Conservation (phyloP, 2,888 invertebrate species). For the Andrena trimmerana region DNA sequence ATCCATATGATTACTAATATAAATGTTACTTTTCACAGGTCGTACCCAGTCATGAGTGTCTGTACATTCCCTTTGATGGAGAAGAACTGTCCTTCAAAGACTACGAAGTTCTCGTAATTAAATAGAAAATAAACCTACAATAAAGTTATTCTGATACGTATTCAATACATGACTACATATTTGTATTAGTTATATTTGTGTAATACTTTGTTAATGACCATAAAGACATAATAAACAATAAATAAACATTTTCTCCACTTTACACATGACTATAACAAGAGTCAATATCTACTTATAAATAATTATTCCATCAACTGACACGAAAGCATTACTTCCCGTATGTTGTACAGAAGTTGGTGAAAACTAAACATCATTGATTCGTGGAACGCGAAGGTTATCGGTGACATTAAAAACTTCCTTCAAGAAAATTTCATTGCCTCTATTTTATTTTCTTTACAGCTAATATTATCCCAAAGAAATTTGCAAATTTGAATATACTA, state of each 20-base stretch:
- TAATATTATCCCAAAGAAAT: background rate
- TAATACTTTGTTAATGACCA: no score
- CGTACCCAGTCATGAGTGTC: slow-evolving; percentile 82
- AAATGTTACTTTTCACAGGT: slow-evolving; percentile 72
- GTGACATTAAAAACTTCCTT: background rate
- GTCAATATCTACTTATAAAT: background rate
- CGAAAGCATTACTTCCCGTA: background rate
- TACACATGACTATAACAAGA: background rate
- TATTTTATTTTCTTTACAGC: background rate
- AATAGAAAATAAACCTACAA: slow-evolving; percentile 72
- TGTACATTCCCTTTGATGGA: slow-evolving; percentile 87
- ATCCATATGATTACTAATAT: background rate
- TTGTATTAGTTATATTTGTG: slow-evolving; percentile 4
- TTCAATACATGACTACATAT: slow-evolving; percentile 9
- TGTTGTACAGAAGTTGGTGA: background rate
- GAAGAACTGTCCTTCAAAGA: slow-evolving; percentile 88
- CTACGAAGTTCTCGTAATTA: slow-evolving; percentile 89
- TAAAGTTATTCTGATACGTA: background rate
- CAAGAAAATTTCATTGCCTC: background rate
- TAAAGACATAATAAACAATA: background rate
- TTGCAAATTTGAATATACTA: background rate
- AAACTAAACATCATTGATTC: background rate
- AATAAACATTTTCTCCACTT: background rate
- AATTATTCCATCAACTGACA: background rate
- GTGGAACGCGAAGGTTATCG: background rate